phyloP scores from a whole-genome alignment of 2,113 vertebrate genomes.

The Colinus virginianus region DNA sequence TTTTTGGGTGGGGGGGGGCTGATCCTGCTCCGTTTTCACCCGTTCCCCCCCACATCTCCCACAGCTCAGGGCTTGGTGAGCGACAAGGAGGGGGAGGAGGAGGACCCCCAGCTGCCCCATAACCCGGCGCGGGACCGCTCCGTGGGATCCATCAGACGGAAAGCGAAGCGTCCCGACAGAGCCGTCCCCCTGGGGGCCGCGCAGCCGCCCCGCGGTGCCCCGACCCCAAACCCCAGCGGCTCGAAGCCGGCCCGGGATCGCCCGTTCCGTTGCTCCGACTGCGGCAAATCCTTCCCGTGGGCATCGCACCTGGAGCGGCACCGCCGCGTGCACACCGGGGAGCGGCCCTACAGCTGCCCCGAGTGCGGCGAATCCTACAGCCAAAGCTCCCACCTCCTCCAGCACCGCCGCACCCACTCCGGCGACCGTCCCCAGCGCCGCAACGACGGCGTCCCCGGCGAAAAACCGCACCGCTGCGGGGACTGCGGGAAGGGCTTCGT shows the following conservation, averaged over 20 bases:
- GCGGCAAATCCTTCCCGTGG: constrained; percentile 56
- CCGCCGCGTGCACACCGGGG: constrained; percentile 29
- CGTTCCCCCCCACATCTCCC: neutral
- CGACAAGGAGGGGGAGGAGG: neutral
- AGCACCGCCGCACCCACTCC: constrained; percentile 45
- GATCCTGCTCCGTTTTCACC: neutral
- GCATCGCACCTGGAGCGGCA: constrained; percentile 52
- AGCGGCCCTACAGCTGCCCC: constrained; percentile 38
- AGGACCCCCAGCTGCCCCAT: accelerated
- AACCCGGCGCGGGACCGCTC: neutral
- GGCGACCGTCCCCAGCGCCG: constrained; percentile 30
- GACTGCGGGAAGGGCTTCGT: constrained; percentile 63
- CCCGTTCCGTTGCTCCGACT: neutral
- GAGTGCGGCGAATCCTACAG: constrained; percentile 51
- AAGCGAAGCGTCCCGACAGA: neutral
- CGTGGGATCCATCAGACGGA: neutral
- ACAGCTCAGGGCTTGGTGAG: neutral
- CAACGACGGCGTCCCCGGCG: constrained; percentile 14
- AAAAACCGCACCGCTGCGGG: constrained; percentile 41
- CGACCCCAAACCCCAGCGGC: accelerated
- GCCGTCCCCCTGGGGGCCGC: accelerated
- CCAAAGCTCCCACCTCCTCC: constrained; percentile 55
- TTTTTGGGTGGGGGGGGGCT: no score
- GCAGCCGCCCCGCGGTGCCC: accelerated
- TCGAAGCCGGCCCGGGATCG: neutral